Evolutionary conservation across 2,113 vertebrate species (phyloP).

Genomic region (Canis aureus): DNA sequence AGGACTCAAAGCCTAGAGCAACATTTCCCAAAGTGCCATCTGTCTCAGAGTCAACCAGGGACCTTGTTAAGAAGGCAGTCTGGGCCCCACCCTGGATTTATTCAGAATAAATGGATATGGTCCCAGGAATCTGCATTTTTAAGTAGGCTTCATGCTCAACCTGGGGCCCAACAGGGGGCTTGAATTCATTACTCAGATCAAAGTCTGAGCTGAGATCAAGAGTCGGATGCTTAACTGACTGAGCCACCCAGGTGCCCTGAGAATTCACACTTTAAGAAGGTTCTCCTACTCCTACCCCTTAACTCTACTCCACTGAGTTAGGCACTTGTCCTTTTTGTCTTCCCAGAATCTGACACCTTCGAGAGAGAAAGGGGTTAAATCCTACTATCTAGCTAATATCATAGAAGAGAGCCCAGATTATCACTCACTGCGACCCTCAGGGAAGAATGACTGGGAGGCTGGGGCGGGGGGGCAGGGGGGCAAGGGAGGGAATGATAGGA

Average conservation of each 20-base stretch:
- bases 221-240: fast-evolving
- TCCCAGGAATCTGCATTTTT: neutral
- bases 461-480: fast-evolving
- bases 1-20: neutral
- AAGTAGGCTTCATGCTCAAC: neutral
- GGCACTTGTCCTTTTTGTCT: neutral
- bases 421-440: neutral
- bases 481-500: neutral
- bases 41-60: neutral
- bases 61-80: neutral
- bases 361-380: neutral
- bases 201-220: neutral
- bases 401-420: neutral
- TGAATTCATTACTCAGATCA: neutral
- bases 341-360: neutral
- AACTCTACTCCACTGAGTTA: neutral
- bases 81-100: neutral
- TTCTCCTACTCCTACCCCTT: neutral
- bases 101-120: neutral
- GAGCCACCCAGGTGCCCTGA: neutral
- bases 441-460: neutral
- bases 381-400: neutral
- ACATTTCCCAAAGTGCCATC: neutral
- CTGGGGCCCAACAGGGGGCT: neutral
- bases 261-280: neutral